Evolutionary conservation across 2,888 invertebrate species (phyloP).

Genomic region (Thereva nobilitata): DNA sequence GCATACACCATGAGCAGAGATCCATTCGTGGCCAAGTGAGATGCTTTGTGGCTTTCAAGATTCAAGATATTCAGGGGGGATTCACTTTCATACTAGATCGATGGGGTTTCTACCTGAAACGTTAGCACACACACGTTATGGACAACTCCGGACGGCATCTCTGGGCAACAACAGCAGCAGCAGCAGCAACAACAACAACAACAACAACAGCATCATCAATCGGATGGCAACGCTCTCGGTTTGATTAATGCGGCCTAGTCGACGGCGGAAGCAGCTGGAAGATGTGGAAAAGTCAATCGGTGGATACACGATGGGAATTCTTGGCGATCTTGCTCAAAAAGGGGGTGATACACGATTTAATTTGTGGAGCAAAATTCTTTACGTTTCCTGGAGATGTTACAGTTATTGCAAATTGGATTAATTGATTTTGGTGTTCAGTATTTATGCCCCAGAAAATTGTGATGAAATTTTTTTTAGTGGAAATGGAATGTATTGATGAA

Average conservation of each 20-base stretch:
- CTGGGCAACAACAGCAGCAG: neutral
- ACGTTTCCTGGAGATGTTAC: too few relatives aligned
- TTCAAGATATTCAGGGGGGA: neutral
- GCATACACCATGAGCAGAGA: neutral
- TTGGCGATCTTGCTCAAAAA: neutral
- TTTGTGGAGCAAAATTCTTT: too few relatives aligned
- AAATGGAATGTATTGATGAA: too few relatives aligned
- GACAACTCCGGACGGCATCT: conserved; percentile 5
- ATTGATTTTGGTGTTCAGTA: too few relatives aligned
- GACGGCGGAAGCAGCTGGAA: conserved; percentile 1
- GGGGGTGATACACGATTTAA: too few relatives aligned
- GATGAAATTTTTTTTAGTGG: too few relatives aligned
- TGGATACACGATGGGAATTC: conserved; percentile 1
- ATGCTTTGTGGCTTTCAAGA: conserved; percentile 13
- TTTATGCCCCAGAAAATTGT: too few relatives aligned
- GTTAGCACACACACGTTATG: neutral
- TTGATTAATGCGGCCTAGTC: neutral
- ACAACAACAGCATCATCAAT: neutral
- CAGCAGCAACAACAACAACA: neutral
- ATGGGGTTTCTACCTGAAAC: neutral
- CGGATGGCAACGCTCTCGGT: neutral
- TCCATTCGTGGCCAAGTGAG: neutral
- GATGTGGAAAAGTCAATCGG: neutral
- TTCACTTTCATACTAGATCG: conserved; percentile 17
- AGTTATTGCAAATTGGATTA: too few relatives aligned